These are phyloP conservation scores for Parotia lawesii DNA, from an alignment of 2,113 vertebrate genomes.

Conservation along the genomic window DNA sequence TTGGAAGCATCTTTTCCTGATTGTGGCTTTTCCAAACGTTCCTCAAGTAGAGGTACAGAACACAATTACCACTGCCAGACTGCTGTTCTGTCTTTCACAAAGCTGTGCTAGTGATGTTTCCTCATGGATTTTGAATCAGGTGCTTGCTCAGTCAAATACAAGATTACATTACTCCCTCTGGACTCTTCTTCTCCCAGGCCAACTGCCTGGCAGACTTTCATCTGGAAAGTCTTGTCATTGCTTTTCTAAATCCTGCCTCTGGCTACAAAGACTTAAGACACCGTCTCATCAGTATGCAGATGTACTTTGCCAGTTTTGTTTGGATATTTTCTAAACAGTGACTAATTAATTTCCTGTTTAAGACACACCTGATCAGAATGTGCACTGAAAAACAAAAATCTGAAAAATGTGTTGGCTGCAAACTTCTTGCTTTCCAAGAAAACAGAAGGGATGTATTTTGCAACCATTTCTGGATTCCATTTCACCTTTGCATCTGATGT, in stretches of 20 bases:
- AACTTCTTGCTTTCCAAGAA: not conserved
- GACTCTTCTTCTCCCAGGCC: not conserved
- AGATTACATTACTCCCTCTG: not conserved
- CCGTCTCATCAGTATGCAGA: conserved; percentile 28
- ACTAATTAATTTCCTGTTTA: conserved; percentile 57
- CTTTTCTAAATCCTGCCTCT: conserved; percentile 48
- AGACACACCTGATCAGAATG: conserved; percentile 24
- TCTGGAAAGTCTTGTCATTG: conserved; percentile 31
- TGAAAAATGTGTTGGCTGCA: not conserved
- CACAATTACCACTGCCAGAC: not conserved
- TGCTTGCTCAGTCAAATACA: not conserved
- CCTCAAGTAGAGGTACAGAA: not conserved
- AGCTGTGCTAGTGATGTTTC: not conserved
- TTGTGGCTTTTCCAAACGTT: not conserved
- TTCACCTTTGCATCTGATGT: not conserved
- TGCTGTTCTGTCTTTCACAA: not conserved
- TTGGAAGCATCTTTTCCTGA: not conserved
- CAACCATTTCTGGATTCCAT: not conserved
- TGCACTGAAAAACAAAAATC: not conserved
- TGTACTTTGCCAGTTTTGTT: conserved; percentile 5
- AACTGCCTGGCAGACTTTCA: conserved; percentile 11
- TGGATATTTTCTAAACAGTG: conserved; percentile 26
- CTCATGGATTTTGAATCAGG: conserved; percentile 8
- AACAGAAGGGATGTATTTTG: not conserved
- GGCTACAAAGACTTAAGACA: conserved; percentile 8